Conservation (phyloP, 2,888 invertebrate species). For the Myopa testacea region DNA sequence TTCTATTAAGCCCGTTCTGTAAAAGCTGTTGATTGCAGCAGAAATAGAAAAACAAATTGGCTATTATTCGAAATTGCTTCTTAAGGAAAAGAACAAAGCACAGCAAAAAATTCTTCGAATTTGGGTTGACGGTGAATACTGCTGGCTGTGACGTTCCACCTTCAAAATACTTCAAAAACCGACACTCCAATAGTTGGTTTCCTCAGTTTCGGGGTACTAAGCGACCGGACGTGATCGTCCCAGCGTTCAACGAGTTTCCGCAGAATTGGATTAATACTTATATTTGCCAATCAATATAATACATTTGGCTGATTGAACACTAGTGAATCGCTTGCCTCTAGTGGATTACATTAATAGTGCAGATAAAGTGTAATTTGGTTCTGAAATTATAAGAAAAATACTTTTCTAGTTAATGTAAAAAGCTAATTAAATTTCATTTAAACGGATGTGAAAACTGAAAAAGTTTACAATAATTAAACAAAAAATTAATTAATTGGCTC, state of each 20-base stretch:
- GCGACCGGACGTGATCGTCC: slow-evolving; percentile 48
- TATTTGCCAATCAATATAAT: slow-evolving; percentile 41
- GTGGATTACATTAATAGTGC: background rate
- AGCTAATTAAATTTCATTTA: too few relatives aligned
- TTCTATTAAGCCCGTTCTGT: slow-evolving; percentile 19
- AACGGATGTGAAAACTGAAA: background rate
- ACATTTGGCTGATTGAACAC: background rate
- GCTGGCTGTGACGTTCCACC: slow-evolving; percentile 53
- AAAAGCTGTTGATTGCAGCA: slow-evolving; percentile 20
- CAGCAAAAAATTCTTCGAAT: slow-evolving; percentile 53
- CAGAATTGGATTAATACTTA: background rate
- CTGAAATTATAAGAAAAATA: slow-evolving; percentile 31
- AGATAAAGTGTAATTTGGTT: slow-evolving; percentile 40
- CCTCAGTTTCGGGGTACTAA: slow-evolving; percentile 56
- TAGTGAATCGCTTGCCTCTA: background rate
- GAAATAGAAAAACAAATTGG: slow-evolving; percentile 14
- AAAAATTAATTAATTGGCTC: background rate
- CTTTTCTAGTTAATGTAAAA: background rate
- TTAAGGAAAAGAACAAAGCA: slow-evolving; percentile 37
- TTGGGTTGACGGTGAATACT: slow-evolving; percentile 54
- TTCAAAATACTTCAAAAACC: slow-evolving; percentile 59
- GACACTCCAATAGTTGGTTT: slow-evolving; percentile 44
- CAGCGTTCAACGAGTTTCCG: slow-evolving; percentile 43
- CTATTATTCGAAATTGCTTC: slow-evolving; percentile 25
- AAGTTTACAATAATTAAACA: too few relatives aligned